A percentile compares a stretch with the other conserved stretches of the same genome.
phyloP scores from a whole-genome alignment of 2,888 invertebrate species.

The Candidula unifasciata region DNA sequence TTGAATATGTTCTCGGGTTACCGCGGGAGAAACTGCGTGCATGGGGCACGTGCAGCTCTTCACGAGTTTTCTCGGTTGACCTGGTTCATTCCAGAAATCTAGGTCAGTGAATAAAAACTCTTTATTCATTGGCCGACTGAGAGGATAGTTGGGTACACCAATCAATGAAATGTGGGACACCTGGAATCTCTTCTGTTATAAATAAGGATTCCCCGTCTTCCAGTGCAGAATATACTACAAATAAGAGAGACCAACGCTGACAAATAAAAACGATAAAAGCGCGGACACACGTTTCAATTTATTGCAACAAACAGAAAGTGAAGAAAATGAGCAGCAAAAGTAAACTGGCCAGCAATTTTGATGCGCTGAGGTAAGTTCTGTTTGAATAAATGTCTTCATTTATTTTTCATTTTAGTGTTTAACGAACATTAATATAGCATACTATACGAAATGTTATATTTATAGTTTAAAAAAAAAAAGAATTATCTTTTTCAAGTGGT shows the following conservation, averaged over 20 bases:
- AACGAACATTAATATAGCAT: no score
- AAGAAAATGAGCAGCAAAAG: slow-evolving; percentile 4
- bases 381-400: not conserved
- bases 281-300: no score
- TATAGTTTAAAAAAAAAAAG: no score
- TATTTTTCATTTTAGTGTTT: no score
- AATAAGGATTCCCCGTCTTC: not conserved
- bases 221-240: not conserved
- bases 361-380: slow-evolving; percentile 38
- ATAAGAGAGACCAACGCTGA: no score
- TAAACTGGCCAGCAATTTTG: slow-evolving; percentile 27
- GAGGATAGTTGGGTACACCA: not conserved
- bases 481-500: no score
- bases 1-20: not conserved
- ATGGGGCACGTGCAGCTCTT: slow-evolving; percentile 1
- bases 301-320: not conserved
- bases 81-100: not conserved
- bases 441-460: no score
- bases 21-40: not conserved
- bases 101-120: not conserved
- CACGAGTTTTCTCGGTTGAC: slow-evolving; percentile 13
- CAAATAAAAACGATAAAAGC: no score
- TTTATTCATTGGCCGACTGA: not conserved
- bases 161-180: not conserved
- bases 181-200: slow-evolving; percentile 13